phyloP scores from a whole-genome alignment of 2,113 vertebrate species.

The Rostratula benghalensis region DNA sequence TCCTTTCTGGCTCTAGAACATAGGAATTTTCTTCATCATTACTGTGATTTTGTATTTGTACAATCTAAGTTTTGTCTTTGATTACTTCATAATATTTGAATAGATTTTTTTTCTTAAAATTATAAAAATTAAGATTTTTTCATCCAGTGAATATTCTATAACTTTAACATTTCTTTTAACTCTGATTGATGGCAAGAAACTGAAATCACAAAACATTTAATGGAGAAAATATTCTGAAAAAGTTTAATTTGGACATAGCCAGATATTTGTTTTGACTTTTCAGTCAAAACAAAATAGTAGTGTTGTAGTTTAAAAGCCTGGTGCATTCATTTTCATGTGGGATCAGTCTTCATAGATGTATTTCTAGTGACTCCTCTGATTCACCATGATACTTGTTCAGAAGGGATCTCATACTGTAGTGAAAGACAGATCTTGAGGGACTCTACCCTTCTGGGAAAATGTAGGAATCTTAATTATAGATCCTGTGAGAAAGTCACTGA shows the following conservation, averaged over 20 bases:
- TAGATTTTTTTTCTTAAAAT: background rate
- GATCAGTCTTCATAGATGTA: background rate
- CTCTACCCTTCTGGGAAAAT: background rate
- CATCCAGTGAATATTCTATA: background rate
- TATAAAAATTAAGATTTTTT: background rate
- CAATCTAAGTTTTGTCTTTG: background rate
- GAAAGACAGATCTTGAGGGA: background rate
- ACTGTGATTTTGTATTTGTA: background rate
- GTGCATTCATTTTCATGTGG: background rate
- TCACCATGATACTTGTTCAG: background rate
- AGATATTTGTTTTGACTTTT: background rate
- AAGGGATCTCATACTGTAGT: background rate
- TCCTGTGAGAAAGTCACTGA: background rate
- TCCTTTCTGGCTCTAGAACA: background rate
- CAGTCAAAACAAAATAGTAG: background rate
- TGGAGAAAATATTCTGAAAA: background rate
- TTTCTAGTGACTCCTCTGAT: background rate
- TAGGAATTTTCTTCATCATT: background rate
- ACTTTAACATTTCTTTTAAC: background rate
- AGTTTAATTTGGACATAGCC: background rate
- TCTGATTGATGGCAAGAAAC: background rate
- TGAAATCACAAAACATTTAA: background rate
- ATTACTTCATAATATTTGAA: background rate
- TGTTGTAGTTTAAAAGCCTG: background rate
- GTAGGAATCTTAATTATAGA: background rate